Conservation (phyloP, 92 coral and sea anemone species). For the Heteractis magnifica region DNA sequence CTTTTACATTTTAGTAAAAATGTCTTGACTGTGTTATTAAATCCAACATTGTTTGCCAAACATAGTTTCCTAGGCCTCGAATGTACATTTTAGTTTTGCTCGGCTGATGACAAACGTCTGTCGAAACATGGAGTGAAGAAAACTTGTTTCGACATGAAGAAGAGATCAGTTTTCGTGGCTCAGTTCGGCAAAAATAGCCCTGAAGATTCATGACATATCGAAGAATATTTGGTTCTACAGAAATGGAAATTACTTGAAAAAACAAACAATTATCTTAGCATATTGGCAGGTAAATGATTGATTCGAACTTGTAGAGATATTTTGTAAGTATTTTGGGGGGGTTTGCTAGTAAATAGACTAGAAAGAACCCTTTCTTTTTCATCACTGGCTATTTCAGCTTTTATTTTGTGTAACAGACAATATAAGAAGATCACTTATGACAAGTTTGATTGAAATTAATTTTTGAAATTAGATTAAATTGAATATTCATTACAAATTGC, state of each 20-base stretch:
- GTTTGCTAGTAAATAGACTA: not conserved
- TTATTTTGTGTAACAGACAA: not conserved
- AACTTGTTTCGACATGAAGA: not conserved
- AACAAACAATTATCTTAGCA: constrained; percentile 20
- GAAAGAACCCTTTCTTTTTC: not conserved
- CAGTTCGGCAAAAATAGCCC: not conserved
- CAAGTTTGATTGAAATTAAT: constrained; percentile 17
- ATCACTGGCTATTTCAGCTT: not conserved
- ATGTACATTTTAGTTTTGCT: not conserved
- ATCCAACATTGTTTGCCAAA: constrained; percentile 3
- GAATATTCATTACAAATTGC: constrained; percentile 2
- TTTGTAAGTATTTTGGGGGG: not conserved
- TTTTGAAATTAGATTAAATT: constrained; percentile 18
- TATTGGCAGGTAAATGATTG: not conserved
- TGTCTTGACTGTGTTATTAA: constrained; percentile 12
- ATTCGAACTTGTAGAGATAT: constrained; percentile 1
- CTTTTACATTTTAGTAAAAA: constrained; percentile 4
- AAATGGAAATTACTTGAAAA: not conserved
- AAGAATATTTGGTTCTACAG: not conserved
- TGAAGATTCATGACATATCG: not conserved
- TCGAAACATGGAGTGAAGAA: not conserved
- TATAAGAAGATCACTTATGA: constrained; percentile 1
- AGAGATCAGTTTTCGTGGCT: not conserved
- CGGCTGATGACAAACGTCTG: constrained; percentile 10
- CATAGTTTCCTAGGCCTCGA: not conserved